A percentile compares a stretch with the other conserved stretches of the same genome.
These are phyloP conservation scores for Neogale vison DNA, from an alignment of 2,113 vertebrate species.

Conservation along the genomic window DNA sequence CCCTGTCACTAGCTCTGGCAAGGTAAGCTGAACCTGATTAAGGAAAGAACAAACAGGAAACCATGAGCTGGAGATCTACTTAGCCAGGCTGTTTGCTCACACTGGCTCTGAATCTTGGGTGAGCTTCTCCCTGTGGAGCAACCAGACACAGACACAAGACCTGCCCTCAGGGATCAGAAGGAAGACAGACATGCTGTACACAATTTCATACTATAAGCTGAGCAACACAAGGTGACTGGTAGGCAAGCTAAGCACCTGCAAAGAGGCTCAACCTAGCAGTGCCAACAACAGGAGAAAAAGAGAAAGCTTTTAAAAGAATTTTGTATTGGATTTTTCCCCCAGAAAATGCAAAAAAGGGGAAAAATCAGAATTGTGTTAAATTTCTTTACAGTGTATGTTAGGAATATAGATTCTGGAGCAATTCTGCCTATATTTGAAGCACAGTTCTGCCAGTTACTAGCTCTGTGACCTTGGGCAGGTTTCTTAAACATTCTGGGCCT, in stretches of 20 bases:
- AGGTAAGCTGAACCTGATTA: not conserved
- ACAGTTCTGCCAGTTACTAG: not conserved
- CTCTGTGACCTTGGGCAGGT: not conserved
- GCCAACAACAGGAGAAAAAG: not conserved
- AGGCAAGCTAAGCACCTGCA: not conserved
- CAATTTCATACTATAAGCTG: not conserved
- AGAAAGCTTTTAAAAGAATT: not conserved
- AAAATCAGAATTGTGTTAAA: not conserved
- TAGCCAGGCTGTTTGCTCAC: not conserved
- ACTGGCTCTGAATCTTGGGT: not conserved
- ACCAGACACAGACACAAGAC: not conserved
- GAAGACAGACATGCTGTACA: not conserved
- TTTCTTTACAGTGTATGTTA: not conserved
- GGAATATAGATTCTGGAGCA: not conserved
- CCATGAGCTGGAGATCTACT: not conserved
- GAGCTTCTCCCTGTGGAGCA: not conserved
- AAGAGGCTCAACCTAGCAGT: not conserved
- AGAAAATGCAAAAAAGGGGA: not conserved
- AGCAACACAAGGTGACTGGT: not conserved
- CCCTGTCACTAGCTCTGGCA: not conserved
- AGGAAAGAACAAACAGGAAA: not conserved
- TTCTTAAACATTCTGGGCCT: not conserved
- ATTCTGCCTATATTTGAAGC: not conserved
- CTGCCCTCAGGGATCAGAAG: not conserved
- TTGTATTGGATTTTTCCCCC: not conserved